Evolutionary conservation across 2,797 vertebrate genomes (phyloP), one percentile per base, ranked within the genome.

Genomic region (Tiaroga cobitis): DNA sequence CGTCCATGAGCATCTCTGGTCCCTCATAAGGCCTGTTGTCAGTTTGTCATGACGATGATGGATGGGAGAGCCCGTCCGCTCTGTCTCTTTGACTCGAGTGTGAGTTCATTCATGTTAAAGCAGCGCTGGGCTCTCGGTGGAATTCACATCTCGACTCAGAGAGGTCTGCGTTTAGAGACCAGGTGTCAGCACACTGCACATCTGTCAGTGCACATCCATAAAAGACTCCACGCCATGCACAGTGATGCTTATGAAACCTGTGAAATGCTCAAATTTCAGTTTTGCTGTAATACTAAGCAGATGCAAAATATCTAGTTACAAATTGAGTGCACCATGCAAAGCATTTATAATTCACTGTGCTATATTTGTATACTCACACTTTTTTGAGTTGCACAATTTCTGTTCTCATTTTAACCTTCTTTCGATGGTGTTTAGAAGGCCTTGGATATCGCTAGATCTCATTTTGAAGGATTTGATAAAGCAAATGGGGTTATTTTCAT

Each of bases 41-140:
- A 85, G 70, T 46, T 78, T 81, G 87, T 87, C 87, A 85, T 78
- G 46, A 77, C 76, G 74, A 85, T 89, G 87, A 88, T 85, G 86
- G 85, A 89, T 88, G 85, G 77, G 69, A 89, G 85, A 63, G 78
- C 73, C 85, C 74, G 67, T 82, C 61, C 49, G 16, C 76, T 79
- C 56, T 63, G 76, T 79, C 84, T 87, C 76, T 79, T 84, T 82
- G 80, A 82, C 82, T 79, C 84, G 74, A 67, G 32, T 32, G 32
- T n/a, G 59, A 76, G 82, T 83, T 76, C 56, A 83, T 63, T 84
- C 73, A 77, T 68, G 73, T 69, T 84, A 84, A 69, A 77, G 46
- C 46, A 24, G 49, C 11, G 6, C 73, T 32, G 82, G 46, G 29
- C 63, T 32, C 61, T 65, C 63, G 15, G 29, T 32, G 63, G 79